phyloP scores from a whole-genome alignment of 2,797 vertebrate species.

The Poecilia gillii region DNA sequence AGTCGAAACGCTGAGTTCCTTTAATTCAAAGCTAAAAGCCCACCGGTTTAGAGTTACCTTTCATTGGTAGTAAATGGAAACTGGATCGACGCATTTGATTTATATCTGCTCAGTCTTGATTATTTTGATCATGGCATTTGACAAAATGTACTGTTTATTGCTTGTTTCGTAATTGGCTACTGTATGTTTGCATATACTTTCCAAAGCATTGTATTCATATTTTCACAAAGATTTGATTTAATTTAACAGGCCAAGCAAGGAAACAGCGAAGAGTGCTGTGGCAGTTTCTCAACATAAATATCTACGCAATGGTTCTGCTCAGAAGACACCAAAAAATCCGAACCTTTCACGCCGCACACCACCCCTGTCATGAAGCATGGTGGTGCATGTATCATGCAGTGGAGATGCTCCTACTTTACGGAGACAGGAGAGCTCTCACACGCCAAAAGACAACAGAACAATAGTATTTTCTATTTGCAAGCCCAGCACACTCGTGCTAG shows the following conservation, averaged over 20 bases:
- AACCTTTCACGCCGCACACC: background rate
- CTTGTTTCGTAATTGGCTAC: background rate
- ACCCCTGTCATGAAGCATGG: background rate
- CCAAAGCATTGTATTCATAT: background rate
- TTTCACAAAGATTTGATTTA: background rate
- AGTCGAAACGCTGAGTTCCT: no score
- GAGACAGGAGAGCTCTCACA: background rate
- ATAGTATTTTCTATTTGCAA: constrained; percentile 24
- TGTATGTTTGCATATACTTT: background rate
- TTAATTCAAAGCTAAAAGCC: no score
- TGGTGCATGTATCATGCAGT: background rate
- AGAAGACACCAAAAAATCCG: background rate
- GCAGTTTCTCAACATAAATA: background rate
- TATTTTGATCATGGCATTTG: no score
- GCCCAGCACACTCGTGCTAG: constrained; percentile 1
- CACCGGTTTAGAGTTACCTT: no score
- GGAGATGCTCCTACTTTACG: background rate
- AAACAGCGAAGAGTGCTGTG: background rate
- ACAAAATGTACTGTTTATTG: no score
- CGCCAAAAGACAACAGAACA: background rate
- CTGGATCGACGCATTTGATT: no score
- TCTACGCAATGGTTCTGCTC: background rate
- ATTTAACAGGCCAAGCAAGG: background rate
- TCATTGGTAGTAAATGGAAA: no score
- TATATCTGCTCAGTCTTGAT: no score